Evolutionary conservation across 2,797 vertebrate genomes (phyloP), one percentile per base, ranked within the genome.

Genomic region (Takifugu rubripes): DNA sequence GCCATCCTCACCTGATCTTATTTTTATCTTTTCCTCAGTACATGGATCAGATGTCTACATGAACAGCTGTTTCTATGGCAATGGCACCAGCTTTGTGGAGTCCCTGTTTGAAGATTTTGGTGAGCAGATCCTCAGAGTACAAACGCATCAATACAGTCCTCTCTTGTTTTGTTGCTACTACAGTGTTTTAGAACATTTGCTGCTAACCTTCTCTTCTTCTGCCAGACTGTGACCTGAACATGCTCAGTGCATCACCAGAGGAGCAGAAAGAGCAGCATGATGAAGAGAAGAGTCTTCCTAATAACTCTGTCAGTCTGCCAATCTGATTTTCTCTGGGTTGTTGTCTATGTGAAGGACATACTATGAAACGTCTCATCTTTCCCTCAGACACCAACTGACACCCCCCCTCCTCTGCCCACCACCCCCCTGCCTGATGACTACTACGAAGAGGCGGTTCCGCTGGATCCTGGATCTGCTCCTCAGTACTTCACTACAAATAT

Each of bases 21-120:
- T 55, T 70, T 64, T 64, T 59, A 43, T 78, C 3, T 56, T 17
- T 10, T 59, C 36, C 80, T 74, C 88, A 98, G 95, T 91, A 59
- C 93, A 94, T 68, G 93, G 94, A 6, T 77, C 90, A 55, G 93
- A 94, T 25, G 93, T 94, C 77, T 98, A 99, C 0, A 91, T 97
- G 92, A 99, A 98, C 90, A 95, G 95, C 0, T 91, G 93, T 0
- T 91, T 94, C 56, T 92, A 95, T 64, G 92, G 94, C 83, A 96
- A 96, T 3, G 96, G 97, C 74, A 98, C 97, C 52, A 99, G 97
- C 87, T 99, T 99, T 3, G 96, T 99, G 59, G 97, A 97, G 83
- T 98, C 97, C 24, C 91, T 99, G 58, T 99, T 99, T 72, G 95
- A 99, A 67, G 94, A 94, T 74, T 99, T 99, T 54, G 96, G 97